Conservation (phyloP, 1,140 invertebrate species). For the Agrilus planipennis region DNA sequence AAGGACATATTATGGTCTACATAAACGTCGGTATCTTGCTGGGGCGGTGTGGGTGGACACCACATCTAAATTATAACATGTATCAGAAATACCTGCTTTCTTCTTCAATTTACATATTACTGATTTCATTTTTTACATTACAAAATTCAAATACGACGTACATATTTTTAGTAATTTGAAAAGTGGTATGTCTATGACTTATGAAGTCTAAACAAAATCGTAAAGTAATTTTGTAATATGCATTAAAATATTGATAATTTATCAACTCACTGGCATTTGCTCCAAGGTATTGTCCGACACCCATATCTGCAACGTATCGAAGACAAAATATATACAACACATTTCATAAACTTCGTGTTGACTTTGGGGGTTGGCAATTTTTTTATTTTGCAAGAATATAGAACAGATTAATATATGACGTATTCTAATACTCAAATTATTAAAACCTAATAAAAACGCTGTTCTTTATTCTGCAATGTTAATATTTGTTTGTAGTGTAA, state of each 20-base stretch:
- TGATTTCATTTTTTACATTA: too few relatives aligned
- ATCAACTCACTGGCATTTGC: constrained; percentile 61
- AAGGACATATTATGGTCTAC: constrained; percentile 75
- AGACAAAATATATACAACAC: too few relatives aligned
- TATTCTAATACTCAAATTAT: too few relatives aligned
- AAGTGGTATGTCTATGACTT: too few relatives aligned
- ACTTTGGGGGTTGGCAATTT: not conserved
- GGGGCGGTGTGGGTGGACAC: constrained; percentile 88
- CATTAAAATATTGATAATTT: constrained; percentile 3
- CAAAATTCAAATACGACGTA: too few relatives aligned
- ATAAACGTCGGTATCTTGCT: constrained; percentile 83
- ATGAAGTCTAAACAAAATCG: not conserved
- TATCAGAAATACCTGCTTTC: too few relatives aligned
- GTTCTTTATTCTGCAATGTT: not conserved
- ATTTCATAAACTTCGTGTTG: not conserved
- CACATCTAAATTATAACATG: constrained; percentile 85
- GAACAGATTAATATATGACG: too few relatives aligned
- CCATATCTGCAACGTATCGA: constrained; percentile 42
- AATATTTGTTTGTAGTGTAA: too few relatives aligned
- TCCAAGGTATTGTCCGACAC: constrained; percentile 56
- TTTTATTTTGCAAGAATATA: too few relatives aligned
- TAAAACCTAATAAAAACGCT: not conserved
- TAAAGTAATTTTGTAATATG: not conserved
- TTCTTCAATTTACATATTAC: too few relatives aligned
- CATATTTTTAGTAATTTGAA: too few relatives aligned